phyloP scores from a whole-genome alignment of 2,113 vertebrate genomes.

The Anguilla japonica region DNA sequence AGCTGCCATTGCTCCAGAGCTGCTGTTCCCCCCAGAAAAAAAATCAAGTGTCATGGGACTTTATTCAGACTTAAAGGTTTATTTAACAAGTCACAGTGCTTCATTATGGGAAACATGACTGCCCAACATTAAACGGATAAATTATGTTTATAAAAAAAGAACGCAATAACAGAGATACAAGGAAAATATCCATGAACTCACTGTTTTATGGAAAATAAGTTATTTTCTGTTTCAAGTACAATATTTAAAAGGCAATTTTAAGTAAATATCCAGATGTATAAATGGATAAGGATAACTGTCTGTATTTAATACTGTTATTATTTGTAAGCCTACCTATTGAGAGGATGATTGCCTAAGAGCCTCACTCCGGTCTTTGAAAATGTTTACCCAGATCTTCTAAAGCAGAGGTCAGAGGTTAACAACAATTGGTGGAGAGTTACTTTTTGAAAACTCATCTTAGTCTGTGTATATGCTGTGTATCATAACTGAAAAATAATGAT shows the following conservation, averaged over 20 bases:
- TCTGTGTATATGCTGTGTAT: too few relatives aligned
- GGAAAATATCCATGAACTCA: not conserved
- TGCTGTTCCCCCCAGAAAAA: slow-evolving; percentile 35
- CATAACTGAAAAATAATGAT: too few relatives aligned
- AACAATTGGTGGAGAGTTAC: not conserved
- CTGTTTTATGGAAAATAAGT: not conserved
- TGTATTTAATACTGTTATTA: not conserved
- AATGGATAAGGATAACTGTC: not conserved
- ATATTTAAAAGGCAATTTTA: not conserved
- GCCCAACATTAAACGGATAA: not conserved
- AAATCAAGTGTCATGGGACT: slow-evolving; percentile 58
- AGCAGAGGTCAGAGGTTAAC: not conserved
- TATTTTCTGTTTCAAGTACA: not conserved
- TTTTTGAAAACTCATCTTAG: too few relatives aligned
- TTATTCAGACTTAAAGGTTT: slow-evolving; percentile 59
- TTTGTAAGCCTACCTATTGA: not conserved
- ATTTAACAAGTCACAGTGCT: slow-evolving; percentile 62
- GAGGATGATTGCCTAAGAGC: not conserved
- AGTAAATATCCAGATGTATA: not conserved
- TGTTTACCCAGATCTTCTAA: not conserved
- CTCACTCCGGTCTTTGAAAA: not conserved
- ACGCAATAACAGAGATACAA: not conserved
- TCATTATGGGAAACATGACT: slow-evolving; percentile 24
- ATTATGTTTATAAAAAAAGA: not conserved
- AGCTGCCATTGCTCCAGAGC: not conserved